A percentile compares a stretch with the other conserved stretches of the same genome.
Conservation (phyloP, 1,140 invertebrate species). For the Atta texana region DNA sequence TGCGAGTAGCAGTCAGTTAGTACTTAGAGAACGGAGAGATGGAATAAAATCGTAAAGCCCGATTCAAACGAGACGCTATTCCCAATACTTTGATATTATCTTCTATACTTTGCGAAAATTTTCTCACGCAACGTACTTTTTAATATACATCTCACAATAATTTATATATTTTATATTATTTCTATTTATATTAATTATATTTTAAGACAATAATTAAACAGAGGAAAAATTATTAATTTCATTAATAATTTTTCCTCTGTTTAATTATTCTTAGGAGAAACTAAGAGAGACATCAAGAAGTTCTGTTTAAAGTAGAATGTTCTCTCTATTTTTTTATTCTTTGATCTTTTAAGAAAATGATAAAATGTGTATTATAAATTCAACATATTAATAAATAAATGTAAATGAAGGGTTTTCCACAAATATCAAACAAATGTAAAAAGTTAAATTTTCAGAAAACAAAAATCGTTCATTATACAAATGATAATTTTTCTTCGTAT, state of each 20-base stretch:
- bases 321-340: not conserved
- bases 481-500: too few relatives aligned
- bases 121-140: not conserved
- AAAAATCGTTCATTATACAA: too few relatives aligned
- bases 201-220: not conserved
- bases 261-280: not conserved
- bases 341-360: not conserved
- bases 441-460: too few relatives aligned
- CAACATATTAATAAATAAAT: not conserved
- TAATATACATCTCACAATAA: conserved; percentile 10
- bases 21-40: not conserved
- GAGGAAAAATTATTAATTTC: too few relatives aligned
- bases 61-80: conserved; percentile 3
- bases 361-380: not conserved
- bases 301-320: not conserved
- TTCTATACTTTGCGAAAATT: not conserved
- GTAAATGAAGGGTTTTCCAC: too few relatives aligned
- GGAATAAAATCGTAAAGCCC: conserved; percentile 23
- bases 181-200: too few relatives aligned
- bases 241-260: not conserved
- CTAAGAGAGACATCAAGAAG: not conserved
- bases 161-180: not conserved
- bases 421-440: too few relatives aligned
- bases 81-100: not conserved
- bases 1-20: conserved; percentile 1